Conservation (phyloP, 2,797 vertebrate species). For the Rhinoraja longicauda region DNA sequence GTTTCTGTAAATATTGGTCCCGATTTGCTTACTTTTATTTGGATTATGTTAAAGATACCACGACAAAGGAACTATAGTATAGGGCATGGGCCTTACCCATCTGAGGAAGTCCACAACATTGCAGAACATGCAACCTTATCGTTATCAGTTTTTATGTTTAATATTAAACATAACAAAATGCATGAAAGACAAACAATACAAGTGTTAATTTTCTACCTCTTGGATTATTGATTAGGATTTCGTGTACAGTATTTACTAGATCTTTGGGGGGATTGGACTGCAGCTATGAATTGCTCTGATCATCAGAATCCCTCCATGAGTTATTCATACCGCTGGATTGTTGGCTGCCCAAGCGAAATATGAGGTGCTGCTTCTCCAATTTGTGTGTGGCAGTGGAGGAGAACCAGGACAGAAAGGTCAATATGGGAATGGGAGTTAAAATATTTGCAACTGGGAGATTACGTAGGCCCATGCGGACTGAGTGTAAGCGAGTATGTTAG, state of each 20-base stretch:
- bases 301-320: background rate
- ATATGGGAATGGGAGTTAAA: too few relatives aligned
- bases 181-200: background rate
- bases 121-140: background rate
- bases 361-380: too few relatives aligned
- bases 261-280: too few relatives aligned
- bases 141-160: background rate
- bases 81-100: background rate
- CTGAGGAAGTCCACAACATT: background rate
- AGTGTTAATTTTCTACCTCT: background rate
- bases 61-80: background rate
- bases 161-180: background rate
- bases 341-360: too few relatives aligned
- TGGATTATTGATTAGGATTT: background rate
- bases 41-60: background rate
- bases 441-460: too few relatives aligned
- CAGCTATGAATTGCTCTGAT: background rate
- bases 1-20: background rate
- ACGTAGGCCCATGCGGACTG: too few relatives aligned
- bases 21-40: background rate
- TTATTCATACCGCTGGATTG: background rate
- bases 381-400: too few relatives aligned
- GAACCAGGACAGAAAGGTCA: too few relatives aligned
- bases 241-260: too few relatives aligned
- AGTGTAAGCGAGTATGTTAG: too few relatives aligned